A percentile compares a stretch with the other conserved stretches of the same genome.
Evolutionary conservation across 2,888 invertebrate genomes (phyloP).

Genomic region (Enoplolaimus lenunculus): DNA sequence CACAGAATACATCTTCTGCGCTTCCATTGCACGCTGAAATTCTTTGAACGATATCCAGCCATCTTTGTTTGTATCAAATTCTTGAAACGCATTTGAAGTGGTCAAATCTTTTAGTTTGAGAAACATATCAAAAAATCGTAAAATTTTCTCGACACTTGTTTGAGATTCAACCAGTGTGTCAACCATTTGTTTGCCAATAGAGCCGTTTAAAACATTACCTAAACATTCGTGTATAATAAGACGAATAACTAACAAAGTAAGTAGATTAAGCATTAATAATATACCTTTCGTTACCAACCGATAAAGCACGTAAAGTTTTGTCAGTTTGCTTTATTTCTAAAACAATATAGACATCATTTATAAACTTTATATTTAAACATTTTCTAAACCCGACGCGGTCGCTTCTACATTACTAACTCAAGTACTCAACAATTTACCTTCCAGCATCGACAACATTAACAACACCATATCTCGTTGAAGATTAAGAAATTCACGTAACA

Average conservation of each 20-base stretch:
- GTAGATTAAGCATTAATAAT: no score
- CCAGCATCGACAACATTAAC: slow-evolving; percentile 99
- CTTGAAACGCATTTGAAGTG: slow-evolving; percentile 47
- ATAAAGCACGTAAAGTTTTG: no score
- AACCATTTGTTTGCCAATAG: slow-evolving; percentile 99
- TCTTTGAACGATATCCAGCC: slow-evolving; percentile 97
- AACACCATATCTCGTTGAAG: slow-evolving; percentile 99
- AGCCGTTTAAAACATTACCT: slow-evolving; percentile 87
- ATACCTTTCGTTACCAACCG: no score
- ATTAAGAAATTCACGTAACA: slow-evolving; percentile 86
- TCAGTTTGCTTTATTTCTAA: no score
- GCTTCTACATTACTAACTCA: no score
- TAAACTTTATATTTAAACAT: no score
- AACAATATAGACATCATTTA: no score
- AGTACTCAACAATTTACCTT: slow-evolving; percentile 60
- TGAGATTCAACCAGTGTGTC: slow-evolving; percentile 97
- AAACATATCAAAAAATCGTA: slow-evolving; percentile 99
- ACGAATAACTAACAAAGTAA: no score
- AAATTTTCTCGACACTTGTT: slow-evolving; percentile 84
- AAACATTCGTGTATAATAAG: no score
- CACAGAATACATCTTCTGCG: slow-evolving; percentile 90
- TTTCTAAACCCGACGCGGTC: no score
- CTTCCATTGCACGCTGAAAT: slow-evolving; percentile 97
- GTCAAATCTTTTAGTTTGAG: slow-evolving; percentile 80
- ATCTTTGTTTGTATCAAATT: slow-evolving; percentile 85